Evolutionary conservation across 2,888 invertebrate genomes (phyloP).

Genomic region (Schizaphis graminum): DNA sequence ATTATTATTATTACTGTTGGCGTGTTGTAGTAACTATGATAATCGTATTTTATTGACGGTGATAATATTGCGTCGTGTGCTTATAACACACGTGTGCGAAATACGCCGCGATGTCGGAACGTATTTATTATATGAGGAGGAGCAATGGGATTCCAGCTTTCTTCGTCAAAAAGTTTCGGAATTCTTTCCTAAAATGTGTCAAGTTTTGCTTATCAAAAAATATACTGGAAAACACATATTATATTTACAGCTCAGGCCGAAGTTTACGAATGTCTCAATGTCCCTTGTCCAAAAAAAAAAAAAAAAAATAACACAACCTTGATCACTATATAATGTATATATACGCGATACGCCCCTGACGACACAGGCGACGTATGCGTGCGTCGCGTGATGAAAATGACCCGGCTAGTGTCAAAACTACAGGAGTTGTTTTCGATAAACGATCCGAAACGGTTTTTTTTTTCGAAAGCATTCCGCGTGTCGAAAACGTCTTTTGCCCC

Average conservation of each 20-base stretch:
- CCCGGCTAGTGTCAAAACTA: not conserved
- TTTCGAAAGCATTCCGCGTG: not conserved
- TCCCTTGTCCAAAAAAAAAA: not conserved
- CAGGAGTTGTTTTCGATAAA: not conserved
- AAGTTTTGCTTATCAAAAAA: not conserved
- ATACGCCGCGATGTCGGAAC: not conserved
- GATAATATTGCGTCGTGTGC: not conserved
- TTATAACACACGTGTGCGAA: not conserved
- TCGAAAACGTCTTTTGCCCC: not conserved
- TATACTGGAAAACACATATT: not conserved
- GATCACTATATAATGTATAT: no score
- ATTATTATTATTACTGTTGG: no score
- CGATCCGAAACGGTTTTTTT: not conserved
- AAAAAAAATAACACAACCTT: not conserved
- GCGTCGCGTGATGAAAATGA: not conserved
- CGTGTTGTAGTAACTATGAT: not conserved
- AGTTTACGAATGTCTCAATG: not conserved
- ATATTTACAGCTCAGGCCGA: not conserved
- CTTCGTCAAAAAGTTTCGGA: not conserved
- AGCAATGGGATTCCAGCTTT: not conserved
- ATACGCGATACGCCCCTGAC: not conserved
- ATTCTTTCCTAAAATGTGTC: not conserved
- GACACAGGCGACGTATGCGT: not conserved
- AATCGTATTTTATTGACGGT: not conserved
- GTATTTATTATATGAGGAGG: not conserved